These are phyloP conservation scores for Sterna hirundo DNA, from an alignment of 2,113 vertebrate genomes.

Conservation along the genomic window DNA sequence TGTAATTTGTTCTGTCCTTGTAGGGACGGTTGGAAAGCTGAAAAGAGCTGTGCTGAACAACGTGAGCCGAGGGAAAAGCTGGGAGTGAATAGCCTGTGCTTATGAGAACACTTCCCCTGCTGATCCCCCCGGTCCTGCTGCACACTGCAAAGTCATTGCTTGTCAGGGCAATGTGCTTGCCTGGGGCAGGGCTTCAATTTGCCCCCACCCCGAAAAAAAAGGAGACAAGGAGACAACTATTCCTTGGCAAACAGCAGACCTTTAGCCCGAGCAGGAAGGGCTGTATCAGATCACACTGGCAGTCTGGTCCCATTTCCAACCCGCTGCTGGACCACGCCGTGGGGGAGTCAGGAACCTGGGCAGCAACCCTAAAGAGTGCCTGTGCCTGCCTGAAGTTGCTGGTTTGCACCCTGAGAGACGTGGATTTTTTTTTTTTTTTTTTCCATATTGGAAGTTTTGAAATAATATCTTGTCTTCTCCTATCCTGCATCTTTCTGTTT, in stretches of 20 bases:
- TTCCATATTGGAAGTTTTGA: background rate
- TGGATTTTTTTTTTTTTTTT: background rate
- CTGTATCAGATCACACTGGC: background rate
- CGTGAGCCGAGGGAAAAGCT: rapidly evolving
- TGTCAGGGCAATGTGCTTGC: rapidly evolving
- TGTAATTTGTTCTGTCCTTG: background rate
- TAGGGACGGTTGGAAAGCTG: background rate
- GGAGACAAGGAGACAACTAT: background rate
- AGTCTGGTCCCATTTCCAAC: background rate
- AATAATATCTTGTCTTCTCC: background rate
- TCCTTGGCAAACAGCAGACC: background rate
- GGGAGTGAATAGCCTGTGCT: background rate
- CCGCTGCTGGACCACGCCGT: rapidly evolving
- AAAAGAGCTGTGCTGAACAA: background rate
- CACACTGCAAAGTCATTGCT: background rate
- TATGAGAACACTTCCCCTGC: background rate
- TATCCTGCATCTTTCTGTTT: background rate
- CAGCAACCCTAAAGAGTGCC: background rate
- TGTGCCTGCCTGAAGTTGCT: background rate
- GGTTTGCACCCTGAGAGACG: background rate
- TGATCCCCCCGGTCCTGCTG: background rate
- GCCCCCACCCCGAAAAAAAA: background rate
- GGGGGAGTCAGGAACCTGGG: background rate
- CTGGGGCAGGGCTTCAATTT: background rate
- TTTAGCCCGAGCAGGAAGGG: background rate